Percentiles rank a stretch among this genome's conserved stretches.
Conservation (phyloP, 2,113 vertebrate species). For the Tragelaphus scriptus region DNA sequence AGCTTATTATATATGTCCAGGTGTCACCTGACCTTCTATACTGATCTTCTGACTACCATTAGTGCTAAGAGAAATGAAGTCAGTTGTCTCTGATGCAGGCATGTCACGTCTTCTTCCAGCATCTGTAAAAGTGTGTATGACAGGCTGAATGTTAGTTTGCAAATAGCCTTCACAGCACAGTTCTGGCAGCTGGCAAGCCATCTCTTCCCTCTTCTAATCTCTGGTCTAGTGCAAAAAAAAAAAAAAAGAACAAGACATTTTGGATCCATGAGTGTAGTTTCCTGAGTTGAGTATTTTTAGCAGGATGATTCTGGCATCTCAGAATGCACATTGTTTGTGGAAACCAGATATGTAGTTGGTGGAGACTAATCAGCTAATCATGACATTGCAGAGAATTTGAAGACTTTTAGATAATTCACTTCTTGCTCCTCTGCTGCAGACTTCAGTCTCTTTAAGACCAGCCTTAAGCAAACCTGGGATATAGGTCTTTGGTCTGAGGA, state of each 20-base stretch:
- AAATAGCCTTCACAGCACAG: background rate
- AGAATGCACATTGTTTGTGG: background rate
- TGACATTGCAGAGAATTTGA: background rate
- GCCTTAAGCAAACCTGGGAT: background rate
- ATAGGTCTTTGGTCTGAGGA: background rate
- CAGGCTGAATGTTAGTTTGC: background rate
- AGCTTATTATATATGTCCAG: background rate
- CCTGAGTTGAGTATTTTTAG: background rate
- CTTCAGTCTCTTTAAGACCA: background rate
- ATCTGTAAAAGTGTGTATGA: background rate
- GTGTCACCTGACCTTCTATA: background rate
- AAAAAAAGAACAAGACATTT: background rate
- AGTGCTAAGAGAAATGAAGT: background rate
- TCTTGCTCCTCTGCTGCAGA: background rate
- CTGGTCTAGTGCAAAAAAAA: background rate
- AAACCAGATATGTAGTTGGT: background rate
- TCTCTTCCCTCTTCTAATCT: background rate
- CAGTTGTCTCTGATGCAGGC: background rate
- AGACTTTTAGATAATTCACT: background rate
- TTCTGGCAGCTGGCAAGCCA: background rate
- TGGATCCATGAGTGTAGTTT: background rate
- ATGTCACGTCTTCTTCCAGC: background rate
- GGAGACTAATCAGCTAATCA: background rate
- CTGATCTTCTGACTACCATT: background rate
- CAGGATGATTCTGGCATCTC: constrained; percentile 1